Base-by-base conservation (phyloP, 2,113 vertebrate species). In the Junco hyemalis region DNA sequence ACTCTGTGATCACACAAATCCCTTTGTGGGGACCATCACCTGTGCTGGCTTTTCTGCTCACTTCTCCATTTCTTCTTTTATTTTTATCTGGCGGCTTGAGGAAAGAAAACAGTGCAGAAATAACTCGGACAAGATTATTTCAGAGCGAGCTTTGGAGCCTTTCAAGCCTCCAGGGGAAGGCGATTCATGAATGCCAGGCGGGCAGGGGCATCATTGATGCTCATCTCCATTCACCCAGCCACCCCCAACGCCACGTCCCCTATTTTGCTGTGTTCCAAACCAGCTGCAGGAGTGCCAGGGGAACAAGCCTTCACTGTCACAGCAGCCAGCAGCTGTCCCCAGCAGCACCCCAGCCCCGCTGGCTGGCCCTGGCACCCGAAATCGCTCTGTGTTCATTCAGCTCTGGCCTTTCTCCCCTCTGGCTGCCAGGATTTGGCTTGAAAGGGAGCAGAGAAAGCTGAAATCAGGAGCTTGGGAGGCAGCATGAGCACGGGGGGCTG, bases 321-420 rank as follows among this genome's bases (percentile, higher is more conserved):
- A 95, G 94, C 96, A 92, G 95, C 77, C 94, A 94, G 96, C 96
- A 97, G 96, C 96, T 96, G 96, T 77, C 83, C 86, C 93, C 70
- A 78, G 74, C 61, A 28, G 91, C 51, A 77, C 90, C 78, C 94
- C 84, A 50, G n/a, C 89, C 90, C 96, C 61, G 93, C 94, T 90
- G 97, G 92, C 94, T 81, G 97, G 96, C 93, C 96, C 94, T 97
- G 97, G 97, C 96, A 97, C 96, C 97, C 96, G 66, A 84, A 50
- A 92, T 87, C 74, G 51, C 97, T 60, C 96, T 96, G 96, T 96
- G 87, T 96, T 96, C 88, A 83, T 95, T 96, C 65, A 70, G 89
- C 81, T 77, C 94, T 60, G 83, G 93, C 81, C 68, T 38, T 84
- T 93, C 22, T 44, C 63, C 94, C 92, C 89, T 96, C 96, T 96